phyloP scores from a whole-genome alignment of 2,888 invertebrate species.

The Chromoteleia sp. region DNA sequence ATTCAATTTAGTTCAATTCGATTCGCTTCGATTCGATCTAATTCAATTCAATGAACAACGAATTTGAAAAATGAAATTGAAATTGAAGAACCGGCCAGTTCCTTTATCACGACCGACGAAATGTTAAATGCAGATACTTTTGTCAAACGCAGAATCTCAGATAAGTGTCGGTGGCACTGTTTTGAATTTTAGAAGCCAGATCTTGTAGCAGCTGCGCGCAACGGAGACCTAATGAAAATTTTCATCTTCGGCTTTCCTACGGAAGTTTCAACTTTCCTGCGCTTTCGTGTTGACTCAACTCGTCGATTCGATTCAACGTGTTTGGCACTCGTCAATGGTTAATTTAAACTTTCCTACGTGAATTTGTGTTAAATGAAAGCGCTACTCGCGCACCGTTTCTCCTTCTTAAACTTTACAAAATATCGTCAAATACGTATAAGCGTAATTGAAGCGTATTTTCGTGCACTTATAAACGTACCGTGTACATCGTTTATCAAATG shows the following conservation, averaged over 20 bases:
- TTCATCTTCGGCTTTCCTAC: slow-evolving; percentile 12
- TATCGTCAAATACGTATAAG: too few relatives aligned
- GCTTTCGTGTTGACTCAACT: slow-evolving; percentile 36
- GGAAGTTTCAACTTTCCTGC: slow-evolving; percentile 16
- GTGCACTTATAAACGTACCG: too few relatives aligned
- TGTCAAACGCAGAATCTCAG: slow-evolving; percentile 7
- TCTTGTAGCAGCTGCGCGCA: neutral
- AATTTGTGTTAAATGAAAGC: slow-evolving; percentile 44
- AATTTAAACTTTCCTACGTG: slow-evolving; percentile 52
- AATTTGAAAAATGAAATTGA: too few relatives aligned
- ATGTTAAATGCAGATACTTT: slow-evolving; percentile 1
- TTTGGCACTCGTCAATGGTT: slow-evolving; percentile 50
- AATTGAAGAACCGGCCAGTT: too few relatives aligned
- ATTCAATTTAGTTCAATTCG: too few relatives aligned
- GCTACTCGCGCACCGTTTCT: neutral
- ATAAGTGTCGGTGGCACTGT: slow-evolving; percentile 11
- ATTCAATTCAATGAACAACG: too few relatives aligned
- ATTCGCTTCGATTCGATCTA: too few relatives aligned
- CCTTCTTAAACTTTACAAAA: neutral
- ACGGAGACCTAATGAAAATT: slow-evolving; percentile 44
- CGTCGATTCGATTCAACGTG: slow-evolving; percentile 37
- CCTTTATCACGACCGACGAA: neutral
- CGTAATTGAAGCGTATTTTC: too few relatives aligned
- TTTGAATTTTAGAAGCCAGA: slow-evolving; percentile 1
- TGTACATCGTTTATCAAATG: too few relatives aligned